Base-by-base conservation (phyloP, 2,113 vertebrate species). In the Phocoena sinus region DNA sequence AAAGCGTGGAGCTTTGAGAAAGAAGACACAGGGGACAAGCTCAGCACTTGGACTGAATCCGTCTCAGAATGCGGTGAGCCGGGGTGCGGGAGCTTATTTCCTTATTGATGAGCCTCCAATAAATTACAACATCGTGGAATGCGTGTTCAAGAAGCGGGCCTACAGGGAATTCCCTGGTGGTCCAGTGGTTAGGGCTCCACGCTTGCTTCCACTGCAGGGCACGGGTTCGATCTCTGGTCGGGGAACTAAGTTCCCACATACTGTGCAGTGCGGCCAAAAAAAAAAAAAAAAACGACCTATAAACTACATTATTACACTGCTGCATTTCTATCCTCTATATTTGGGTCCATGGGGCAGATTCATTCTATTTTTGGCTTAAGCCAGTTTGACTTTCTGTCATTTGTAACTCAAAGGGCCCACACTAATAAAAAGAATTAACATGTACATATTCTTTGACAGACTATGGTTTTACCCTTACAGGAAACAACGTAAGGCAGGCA, bases 391-490 rank as follows among this genome's bases (percentile, higher is more conserved):
- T 89, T 88, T 86, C 60, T 68, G 71, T 95, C 68, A 77, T 62
- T 79, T 58, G 26, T 31, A 88, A 87, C 13, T 60, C 56, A n/a
- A 36, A 70, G 6, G 38, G 50, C 28, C 13, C 36, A 50, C 41
- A n/a, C 38, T 74, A 86, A 81, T n/a, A 38, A 56, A 94, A 94
- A 86, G 47, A 65, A 25, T 60, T 41, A 62, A 68, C 6, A 80
- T 36, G 28, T 80, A 77, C 6, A 47, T 44, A 20, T 60, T 62
- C 56, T 36, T 36, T 73, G 67, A 25, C 50, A 80, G 76, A 23
- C 76, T 56, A 12, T 8, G 31, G 53, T 62, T 82, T 81, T 15
- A 74, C 3, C 7, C n/a, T 68, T 25, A 36, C 8, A 44, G n/a
- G 73, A 68, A 87, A 50, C 33, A 70, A 21, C 2, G 8, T 7